These are phyloP conservation scores for Cinara cedri DNA, from an alignment of 2,888 invertebrate genomes.

Conservation along the genomic window DNA sequence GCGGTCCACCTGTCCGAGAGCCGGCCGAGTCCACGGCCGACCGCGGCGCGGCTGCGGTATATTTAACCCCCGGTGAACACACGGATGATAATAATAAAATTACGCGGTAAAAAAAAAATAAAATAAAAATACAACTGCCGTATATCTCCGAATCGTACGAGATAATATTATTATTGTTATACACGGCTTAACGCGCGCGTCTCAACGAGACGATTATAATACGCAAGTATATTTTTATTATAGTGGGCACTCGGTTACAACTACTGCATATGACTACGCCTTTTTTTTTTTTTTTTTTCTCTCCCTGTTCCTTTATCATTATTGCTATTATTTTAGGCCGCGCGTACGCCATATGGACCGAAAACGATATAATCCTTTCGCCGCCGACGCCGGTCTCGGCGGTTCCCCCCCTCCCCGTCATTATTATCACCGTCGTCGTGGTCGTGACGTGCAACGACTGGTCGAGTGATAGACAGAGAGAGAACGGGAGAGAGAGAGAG, in stretches of 20 bases:
- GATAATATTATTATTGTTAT: too few species aligned
- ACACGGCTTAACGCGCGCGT: neutral
- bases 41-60: neutral
- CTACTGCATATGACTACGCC: neutral
- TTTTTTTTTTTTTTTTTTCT: neutral
- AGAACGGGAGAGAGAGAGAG: too few species aligned
- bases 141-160: too few species aligned
- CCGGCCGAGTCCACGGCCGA: neutral
- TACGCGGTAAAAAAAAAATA: too few species aligned
- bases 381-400: neutral
- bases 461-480: slow-evolving; percentile 22
- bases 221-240: too few species aligned
- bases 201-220: neutral
- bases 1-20: slow-evolving; percentile 26
- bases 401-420: neutral
- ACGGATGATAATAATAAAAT: too few species aligned
- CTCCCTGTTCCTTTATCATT: neutral
- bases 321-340: neutral
- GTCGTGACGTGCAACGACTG: neutral
- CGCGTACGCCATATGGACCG: slow-evolving; percentile 37
- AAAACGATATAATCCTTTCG: slow-evolving; percentile 43
- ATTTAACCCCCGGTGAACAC: neutral
- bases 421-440: slow-evolving; percentile 12
- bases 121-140: too few species aligned
- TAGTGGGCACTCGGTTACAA: too few species aligned